Percentiles rank a stretch among this genome's conserved stretches.
Conservation (phyloP, 1,140 invertebrate genomes). For the Colletes latitarsis region DNA sequence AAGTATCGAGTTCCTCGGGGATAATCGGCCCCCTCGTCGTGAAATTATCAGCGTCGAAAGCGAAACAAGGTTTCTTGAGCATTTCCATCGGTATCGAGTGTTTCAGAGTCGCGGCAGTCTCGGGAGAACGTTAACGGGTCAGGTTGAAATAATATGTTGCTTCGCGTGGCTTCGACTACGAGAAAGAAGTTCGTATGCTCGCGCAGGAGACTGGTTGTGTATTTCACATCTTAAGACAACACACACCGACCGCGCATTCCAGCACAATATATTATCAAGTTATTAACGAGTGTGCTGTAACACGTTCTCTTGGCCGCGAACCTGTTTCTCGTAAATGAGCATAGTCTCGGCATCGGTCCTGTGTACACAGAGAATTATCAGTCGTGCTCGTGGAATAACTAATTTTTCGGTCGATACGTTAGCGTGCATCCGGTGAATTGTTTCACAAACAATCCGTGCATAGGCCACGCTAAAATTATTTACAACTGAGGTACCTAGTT, state of each 20-base stretch:
- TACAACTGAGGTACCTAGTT: not conserved
- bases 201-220: conserved; percentile 1
- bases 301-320: conserved; percentile 21
- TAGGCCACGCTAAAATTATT: not conserved
- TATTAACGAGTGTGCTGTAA: conserved; percentile 35
- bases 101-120: conserved; percentile 1
- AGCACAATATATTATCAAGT: conserved; percentile 44
- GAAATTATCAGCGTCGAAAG: no score
- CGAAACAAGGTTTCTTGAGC: no score
- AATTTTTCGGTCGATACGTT: not conserved
- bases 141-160: conserved; percentile 19
- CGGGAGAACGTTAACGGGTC: conserved; percentile 22
- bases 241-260: conserved; percentile 15
- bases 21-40: no score
- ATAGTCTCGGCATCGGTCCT: not conserved
- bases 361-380: conserved; percentile 32
- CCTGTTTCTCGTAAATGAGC: conserved; percentile 35
- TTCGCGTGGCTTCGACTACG: not conserved
- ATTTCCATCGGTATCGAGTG: not conserved
- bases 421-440: not conserved
- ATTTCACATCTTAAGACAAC: conserved; percentile 29
- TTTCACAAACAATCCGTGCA: no score
- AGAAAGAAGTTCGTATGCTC: conserved; percentile 4
- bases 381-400: not conserved
- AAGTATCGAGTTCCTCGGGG: no score